phyloP scores from a whole-genome alignment of 1,140 invertebrate genomes.

The Heterodera schachtii region DNA sequence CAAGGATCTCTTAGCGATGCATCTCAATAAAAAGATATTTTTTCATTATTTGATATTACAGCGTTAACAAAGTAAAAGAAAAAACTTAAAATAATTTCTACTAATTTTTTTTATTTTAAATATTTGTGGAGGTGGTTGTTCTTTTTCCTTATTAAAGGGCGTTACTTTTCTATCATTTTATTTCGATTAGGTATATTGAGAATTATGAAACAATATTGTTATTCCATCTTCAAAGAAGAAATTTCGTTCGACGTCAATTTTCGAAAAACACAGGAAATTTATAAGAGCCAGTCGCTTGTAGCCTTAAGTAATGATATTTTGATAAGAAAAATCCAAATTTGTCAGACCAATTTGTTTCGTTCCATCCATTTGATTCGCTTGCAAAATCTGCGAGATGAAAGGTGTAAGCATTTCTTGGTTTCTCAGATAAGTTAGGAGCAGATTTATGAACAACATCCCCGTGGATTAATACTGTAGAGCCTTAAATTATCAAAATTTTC shows the following conservation, averaged over 20 bases:
- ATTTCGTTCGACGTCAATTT: neutral
- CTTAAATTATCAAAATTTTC: constrained; percentile 67
- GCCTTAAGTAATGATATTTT: constrained; percentile 45
- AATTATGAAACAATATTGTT: no score
- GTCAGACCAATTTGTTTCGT: constrained; percentile 36
- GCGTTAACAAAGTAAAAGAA: no score
- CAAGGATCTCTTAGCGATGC: constrained; percentile 46
- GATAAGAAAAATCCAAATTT: neutral
- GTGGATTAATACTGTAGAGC: constrained; percentile 84
- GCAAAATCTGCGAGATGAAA: constrained; percentile 84
- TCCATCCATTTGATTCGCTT: constrained; percentile 45
- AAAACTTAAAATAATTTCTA: no score
- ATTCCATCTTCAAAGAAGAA: no score
- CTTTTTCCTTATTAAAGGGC: no score
- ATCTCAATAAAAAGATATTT: constrained; percentile 20
- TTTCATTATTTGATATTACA: no score
- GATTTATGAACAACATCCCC: constrained; percentile 91
- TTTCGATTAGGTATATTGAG: no score
- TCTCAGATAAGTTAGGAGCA: constrained; percentile 78
- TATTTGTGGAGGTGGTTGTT: no score
- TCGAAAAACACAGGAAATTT: constrained; percentile 54
- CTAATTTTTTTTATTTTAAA: no score
- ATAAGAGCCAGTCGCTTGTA: constrained; percentile 55
- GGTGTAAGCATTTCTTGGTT: constrained; percentile 88
- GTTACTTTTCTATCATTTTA: no score